A percentile compares a stretch with the other conserved stretches of the same genome.
Evolutionary conservation across 2,888 invertebrate genomes (phyloP).

Genomic region (Apamea crenata): DNA sequence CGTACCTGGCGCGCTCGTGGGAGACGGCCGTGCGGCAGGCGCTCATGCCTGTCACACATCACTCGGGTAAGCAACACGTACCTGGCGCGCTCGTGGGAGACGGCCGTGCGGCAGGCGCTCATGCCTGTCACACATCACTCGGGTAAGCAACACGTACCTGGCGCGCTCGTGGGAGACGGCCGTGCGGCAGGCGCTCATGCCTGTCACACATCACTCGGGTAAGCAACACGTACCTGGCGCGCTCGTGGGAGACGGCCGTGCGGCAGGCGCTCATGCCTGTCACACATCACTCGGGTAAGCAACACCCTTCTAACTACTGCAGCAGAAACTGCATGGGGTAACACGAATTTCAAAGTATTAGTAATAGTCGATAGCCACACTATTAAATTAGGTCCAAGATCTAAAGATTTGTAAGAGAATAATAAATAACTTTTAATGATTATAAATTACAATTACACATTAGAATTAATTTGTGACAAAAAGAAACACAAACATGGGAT

Average conservation of each 20-base stretch:
- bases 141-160: conserved; percentile 90
- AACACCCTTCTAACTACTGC: not conserved
- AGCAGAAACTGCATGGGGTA: no score
- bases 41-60: conserved; percentile 96
- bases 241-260: conserved; percentile 98
- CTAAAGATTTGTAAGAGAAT: no score
- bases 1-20: conserved; percentile 97
- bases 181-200: conserved; percentile 98
- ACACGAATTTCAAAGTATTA: no score
- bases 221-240: conserved; percentile 93
- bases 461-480: not conserved
- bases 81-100: conserved; percentile 98
- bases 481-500: not conserved
- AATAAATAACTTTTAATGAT: no score
- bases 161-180: conserved; percentile 98
- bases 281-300: conserved; percentile 84
- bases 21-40: conserved; percentile 98
- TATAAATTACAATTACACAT: not conserved
- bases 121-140: conserved; percentile 95
- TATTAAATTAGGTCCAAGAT: no score
- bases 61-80: conserved; percentile 84
- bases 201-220: conserved; percentile 92
- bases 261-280: conserved; percentile 98
- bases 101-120: conserved; percentile 97
- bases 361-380: no score